Base-by-base conservation (phyloP, 2,797 vertebrate species). In the Sebastes diploproa region DNA sequence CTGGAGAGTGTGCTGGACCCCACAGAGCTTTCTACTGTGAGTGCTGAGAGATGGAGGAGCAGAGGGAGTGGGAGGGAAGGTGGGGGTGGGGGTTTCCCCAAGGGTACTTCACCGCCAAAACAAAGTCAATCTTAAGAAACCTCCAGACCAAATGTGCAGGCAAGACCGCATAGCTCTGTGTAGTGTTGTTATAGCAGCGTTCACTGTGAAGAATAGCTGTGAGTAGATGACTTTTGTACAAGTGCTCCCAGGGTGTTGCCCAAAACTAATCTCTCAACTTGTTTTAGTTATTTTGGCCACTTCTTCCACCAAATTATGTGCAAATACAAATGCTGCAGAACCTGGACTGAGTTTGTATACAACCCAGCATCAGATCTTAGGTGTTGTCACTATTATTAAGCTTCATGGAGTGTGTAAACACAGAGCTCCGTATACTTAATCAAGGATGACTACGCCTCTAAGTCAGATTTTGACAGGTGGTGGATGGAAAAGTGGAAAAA, bases 1-100 rank as follows among this genome's bases (percentile, higher is more conserved):
- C 87, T 95, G 94, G 97, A 97, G 94, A 96, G 90, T 92, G 95
- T 97, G 91, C 96, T 97, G 96, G 97, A 99, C 94, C 96, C 98
- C 92, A 96, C 97, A 90, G 98, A 98, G 91, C 97, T 99, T 97
- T 98, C 98, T 96, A 98, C 98, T 94, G 98, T 99, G 97, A 99
- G 98, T 98, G 96, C 96, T 97, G 96, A 96, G 96, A 96, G 96
- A 97, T 95, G 95, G 96, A 95, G 93, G 92, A 92, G 85, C 88
- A 87, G 91, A 91, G 90, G 90, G 91, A 86, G 86, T 22, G 95
- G 96, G 94, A 91, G 90, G 85, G 91, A 66, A 72, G 86, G 82
- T 36, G 86, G 82, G 69, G 27, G 14, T 29, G 91, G 92, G 90
- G 25, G 25, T 88, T 81, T 92, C 90, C 90, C 92, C 83, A 84